Evolutionary conservation across 2,888 invertebrate species (phyloP).

Genomic region (Cheilosia pagana): DNA sequence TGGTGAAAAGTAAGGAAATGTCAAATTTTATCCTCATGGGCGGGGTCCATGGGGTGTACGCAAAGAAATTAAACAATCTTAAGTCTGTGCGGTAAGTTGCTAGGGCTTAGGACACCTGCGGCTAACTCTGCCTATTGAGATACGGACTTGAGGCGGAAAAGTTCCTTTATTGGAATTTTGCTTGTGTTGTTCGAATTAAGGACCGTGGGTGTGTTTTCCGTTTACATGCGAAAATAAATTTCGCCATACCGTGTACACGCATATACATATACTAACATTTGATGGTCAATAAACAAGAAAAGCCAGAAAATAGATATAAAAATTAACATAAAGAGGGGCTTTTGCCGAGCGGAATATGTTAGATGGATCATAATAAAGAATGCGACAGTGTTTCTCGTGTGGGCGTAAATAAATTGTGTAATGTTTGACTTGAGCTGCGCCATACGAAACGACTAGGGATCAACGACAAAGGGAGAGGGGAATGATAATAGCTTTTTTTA

Average conservation of each 20-base stretch:
- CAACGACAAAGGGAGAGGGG: not conserved
- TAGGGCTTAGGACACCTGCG: conserved; percentile 38
- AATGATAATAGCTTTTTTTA: too few relatives aligned
- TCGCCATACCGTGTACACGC: conserved; percentile 18
- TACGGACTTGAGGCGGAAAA: conserved; percentile 12
- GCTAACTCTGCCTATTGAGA: conserved; percentile 20
- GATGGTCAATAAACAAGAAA: conserved; percentile 41
- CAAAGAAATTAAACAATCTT: conserved; percentile 31
- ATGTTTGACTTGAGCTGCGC: too few relatives aligned
- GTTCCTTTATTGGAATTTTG: conserved; percentile 25
- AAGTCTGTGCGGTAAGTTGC: conserved; percentile 2
- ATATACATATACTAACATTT: not conserved
- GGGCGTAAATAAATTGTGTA: conserved; percentile 3
- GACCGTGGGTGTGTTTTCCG: conserved; percentile 2
- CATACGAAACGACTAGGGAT: not conserved
- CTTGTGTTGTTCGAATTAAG: conserved; percentile 8
- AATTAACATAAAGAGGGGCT: conserved; percentile 27
- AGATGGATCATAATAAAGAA: conserved; percentile 35
- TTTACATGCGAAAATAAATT: conserved; percentile 22
- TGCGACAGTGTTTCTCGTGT: conserved; percentile 11
- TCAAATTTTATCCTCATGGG: conserved; percentile 7
- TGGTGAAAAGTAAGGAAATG: not conserved
- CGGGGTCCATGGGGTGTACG: not conserved
- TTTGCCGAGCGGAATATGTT: conserved; percentile 14
- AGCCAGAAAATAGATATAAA: conserved; percentile 22